Percentiles rank a stretch among this genome's conserved stretches.
phyloP scores from a whole-genome alignment of 1,140 invertebrate genomes.

The Pseudomyrmex flavicornis region DNA sequence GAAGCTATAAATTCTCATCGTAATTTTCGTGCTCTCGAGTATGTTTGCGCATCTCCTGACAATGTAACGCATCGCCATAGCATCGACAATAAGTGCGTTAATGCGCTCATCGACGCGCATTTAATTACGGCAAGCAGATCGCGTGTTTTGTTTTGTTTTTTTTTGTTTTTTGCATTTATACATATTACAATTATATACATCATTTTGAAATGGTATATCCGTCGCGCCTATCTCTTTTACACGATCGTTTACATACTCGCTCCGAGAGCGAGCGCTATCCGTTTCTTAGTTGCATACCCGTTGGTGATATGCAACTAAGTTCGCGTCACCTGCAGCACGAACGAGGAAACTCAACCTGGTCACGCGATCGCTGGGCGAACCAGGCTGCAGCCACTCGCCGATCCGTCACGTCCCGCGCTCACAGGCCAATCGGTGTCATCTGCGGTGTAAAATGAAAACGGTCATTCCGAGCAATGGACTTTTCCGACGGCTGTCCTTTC shows the following conservation, averaged over 20 bases:
- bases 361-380: slow-evolving; percentile 37
- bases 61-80: background rate
- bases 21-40: background rate
- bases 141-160: background rate
- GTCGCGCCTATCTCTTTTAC: slow-evolving; percentile 1
- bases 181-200: slow-evolving; percentile 23
- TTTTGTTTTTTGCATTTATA: background rate
- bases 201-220: slow-evolving; percentile 17
- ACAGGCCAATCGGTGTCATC: slow-evolving; percentile 42
- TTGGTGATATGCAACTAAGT: slow-evolving; percentile 33
- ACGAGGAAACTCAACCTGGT: slow-evolving; percentile 38
- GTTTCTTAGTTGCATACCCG: background rate
- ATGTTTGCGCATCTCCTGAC: background rate
- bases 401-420: background rate
- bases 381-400: background rate
- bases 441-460: slow-evolving; percentile 34
- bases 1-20: slow-evolving; percentile 38
- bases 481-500: slow-evolving; percentile 31
- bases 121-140: slow-evolving; percentile 23
- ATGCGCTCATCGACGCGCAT: slow-evolving; percentile 40
- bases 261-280: background rate
- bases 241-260: slow-evolving; percentile 9
- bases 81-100: slow-evolving; percentile 33
- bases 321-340: slow-evolving; percentile 53
- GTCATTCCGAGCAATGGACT: slow-evolving; percentile 7